Evolutionary conservation across 2,888 invertebrate species (phyloP).

Genomic region (Drosophila peninsularis): DNA sequence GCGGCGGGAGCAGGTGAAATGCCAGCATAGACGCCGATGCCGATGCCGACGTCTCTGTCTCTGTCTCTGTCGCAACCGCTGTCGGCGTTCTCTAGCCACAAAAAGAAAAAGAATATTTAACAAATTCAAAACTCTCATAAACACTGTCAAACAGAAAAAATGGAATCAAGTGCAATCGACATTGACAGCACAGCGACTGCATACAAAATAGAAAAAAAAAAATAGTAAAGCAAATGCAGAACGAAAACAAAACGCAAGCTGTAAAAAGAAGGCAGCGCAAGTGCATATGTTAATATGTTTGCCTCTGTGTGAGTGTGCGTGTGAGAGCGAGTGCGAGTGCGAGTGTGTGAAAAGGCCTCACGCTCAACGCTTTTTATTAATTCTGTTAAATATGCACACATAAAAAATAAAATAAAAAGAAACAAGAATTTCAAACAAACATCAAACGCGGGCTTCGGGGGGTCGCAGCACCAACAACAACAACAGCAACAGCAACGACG

Average conservation of each 20-base stretch:
- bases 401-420: conserved; percentile 27
- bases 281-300: conserved; percentile 37
- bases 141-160: conserved; percentile 8
- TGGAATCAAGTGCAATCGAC: conserved; percentile 50
- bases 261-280: conserved; percentile 39
- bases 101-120: conserved; percentile 28
- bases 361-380: conserved; percentile 60
- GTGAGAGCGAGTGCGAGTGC: conserved; percentile 27
- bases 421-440: conserved; percentile 67
- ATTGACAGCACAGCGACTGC: conserved; percentile 29
- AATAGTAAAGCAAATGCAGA: conserved; percentile 40
- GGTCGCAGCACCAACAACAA: background rate
- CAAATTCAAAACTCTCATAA: conserved; percentile 24
- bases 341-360: conserved; percentile 61
- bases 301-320: conserved; percentile 32
- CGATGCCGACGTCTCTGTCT: background rate
- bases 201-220: conserved; percentile 37
- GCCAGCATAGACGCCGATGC: background rate
- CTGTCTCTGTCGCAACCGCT: background rate
- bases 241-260: conserved; percentile 24
- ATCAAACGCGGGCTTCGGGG: conserved; percentile 36
- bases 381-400: conserved; percentile 61
- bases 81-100: conserved; percentile 8
- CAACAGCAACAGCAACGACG: background rate
- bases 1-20: conserved; percentile 14